These are phyloP conservation scores for Acridotheres tristis DNA, from an alignment of 2,797 vertebrate genomes.

Conservation along the genomic window DNA sequence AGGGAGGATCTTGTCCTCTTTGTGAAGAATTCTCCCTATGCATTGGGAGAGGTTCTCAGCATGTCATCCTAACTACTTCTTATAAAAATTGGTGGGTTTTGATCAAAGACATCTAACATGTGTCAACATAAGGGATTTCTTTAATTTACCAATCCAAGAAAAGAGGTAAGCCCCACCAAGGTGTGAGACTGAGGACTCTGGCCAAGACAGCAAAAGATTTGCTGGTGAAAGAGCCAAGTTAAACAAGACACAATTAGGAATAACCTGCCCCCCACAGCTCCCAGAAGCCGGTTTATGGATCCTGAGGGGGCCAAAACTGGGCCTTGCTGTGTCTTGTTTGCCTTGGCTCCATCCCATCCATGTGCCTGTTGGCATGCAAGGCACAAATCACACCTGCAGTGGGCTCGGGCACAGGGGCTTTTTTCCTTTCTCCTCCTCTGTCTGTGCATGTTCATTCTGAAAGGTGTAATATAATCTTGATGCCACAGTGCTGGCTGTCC, in stretches of 20 bases:
- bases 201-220: constrained; percentile 56
- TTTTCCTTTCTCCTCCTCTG: neutral
- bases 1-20: neutral
- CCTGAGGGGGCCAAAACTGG: constrained; percentile 38
- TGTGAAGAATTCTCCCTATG: neutral
- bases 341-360: constrained; percentile 45
- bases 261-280: constrained; percentile 56
- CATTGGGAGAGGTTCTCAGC: neutral
- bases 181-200: constrained; percentile 42
- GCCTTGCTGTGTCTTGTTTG: constrained; percentile 56
- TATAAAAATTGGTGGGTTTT: constrained; percentile 18
- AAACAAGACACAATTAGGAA: constrained; percentile 70
- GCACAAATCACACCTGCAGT: constrained; percentile 63
- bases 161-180: constrained; percentile 26
- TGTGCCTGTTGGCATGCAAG: neutral
- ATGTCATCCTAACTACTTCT: neutral
- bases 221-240: constrained; percentile 61
- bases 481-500: neutral
- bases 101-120: constrained; percentile 27
- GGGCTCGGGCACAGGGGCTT: neutral
- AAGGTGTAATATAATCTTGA: neutral
- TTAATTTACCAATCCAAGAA: neutral
- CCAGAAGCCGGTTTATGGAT: constrained; percentile 35
- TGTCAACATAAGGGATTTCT: neutral
- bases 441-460: neutral